Conservation (phyloP, 2,888 invertebrate genomes). For the Leuctra nigra region DNA sequence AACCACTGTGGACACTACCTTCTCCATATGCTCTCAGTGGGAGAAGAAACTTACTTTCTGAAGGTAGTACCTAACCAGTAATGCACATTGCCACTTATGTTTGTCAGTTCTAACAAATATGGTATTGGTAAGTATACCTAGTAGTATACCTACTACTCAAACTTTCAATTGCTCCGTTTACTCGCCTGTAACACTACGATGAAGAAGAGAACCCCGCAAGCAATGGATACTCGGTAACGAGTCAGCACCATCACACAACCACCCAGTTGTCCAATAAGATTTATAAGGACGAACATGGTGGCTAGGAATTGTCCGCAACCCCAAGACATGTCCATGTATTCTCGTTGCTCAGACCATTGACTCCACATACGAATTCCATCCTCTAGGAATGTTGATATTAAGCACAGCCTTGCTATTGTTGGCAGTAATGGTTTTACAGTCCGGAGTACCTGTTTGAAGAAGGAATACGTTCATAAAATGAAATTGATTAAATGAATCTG, state of each 20-base stretch:
- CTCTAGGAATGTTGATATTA: constrained; percentile 98
- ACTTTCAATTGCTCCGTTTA: no score
- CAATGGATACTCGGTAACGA: constrained; percentile 83
- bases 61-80: no score
- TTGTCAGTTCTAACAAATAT: no score
- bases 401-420: constrained; percentile 89
- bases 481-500: no score
- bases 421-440: constrained; percentile 90
- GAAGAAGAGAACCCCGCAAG: constrained; percentile 87
- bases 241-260: constrained; percentile 95
- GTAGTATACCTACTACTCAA: no score
- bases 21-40: no score
- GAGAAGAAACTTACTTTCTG: no score
- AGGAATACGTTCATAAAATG: no score
- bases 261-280: constrained; percentile 92
- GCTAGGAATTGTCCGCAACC: constrained; percentile 91
- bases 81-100: no score
- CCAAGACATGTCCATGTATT: constrained; percentile 98
- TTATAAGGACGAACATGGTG: constrained; percentile 89
- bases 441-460: constrained; percentile 67
- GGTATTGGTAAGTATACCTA: no score
- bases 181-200: constrained; percentile 92
- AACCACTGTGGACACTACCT: no score
- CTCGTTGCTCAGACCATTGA: constrained; percentile 95
- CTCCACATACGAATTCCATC: constrained; percentile 99